phyloP scores from a whole-genome alignment of 2,797 vertebrate species.

The Cheracebus regulus region DNA sequence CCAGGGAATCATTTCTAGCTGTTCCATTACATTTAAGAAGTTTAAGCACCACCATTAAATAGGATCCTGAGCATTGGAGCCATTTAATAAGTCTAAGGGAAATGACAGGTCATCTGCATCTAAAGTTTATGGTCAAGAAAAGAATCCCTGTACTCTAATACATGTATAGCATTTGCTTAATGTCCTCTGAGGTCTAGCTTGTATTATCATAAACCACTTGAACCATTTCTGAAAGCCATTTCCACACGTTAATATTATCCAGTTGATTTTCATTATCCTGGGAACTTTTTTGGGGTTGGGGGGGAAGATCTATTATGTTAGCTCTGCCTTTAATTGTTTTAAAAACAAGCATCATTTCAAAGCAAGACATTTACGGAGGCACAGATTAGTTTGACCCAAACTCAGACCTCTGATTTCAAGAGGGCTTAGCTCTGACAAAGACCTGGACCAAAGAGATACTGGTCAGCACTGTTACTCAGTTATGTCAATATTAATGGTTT shows the following conservation, averaged over 20 bases:
- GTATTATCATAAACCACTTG: slow-evolving; percentile 52
- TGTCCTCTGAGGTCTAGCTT: slow-evolving; percentile 49
- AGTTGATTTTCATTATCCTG: slow-evolving; percentile 69
- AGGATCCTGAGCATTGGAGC: background rate
- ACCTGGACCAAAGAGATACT: background rate
- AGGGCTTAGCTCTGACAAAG: background rate
- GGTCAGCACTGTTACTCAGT: background rate
- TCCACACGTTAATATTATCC: slow-evolving; percentile 58
- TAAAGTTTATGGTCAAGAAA: background rate
- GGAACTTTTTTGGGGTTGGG: background rate
- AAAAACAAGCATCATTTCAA: slow-evolving; percentile 57
- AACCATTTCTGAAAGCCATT: slow-evolving; percentile 64
- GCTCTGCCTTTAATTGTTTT: slow-evolving; percentile 54
- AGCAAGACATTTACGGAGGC: slow-evolving; percentile 37
- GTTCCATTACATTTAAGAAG: background rate
- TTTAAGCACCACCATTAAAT: background rate
- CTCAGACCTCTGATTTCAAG: slow-evolving; percentile 22
- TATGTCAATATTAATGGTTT: background rate
- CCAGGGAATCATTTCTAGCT: background rate
- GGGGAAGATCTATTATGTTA: slow-evolving; percentile 26
- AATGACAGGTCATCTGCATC: background rate
- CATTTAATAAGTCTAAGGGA: slow-evolving; percentile 53
- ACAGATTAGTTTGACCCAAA: slow-evolving; percentile 45
- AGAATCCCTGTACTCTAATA: background rate
- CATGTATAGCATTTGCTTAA: slow-evolving; percentile 56